A percentile compares a stretch with the other conserved stretches of the same genome.
These are phyloP conservation scores for Phrynocephalus guinanensis DNA, from an alignment of 2,797 vertebrate species.

Conservation along the genomic window DNA sequence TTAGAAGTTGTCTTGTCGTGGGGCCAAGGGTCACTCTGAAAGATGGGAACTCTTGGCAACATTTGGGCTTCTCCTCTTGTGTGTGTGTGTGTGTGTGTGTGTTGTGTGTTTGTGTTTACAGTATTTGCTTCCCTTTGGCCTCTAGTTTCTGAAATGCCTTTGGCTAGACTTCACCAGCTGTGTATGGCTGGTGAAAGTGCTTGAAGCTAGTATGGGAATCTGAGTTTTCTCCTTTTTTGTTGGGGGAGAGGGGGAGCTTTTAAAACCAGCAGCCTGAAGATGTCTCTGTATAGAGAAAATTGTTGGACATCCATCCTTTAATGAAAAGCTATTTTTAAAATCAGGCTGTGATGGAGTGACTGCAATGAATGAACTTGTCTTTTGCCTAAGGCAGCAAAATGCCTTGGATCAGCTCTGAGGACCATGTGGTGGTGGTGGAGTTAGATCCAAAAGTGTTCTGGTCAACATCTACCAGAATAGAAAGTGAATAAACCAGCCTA, in stretches of 20 bases:
- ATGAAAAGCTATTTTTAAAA: not conserved
- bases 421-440: no score
- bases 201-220: not conserved
- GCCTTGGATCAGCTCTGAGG: no score
- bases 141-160: not conserved
- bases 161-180: not conserved
- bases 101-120: not conserved
- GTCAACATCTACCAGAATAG: no score
- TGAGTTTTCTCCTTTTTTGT: not conserved
- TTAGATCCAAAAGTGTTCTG: no score
- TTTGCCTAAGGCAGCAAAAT: no score
- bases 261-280: not conserved
- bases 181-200: not conserved
- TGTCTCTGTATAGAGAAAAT: not conserved
- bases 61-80: not conserved
- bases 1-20: not conserved
- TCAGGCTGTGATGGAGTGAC: not conserved
- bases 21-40: not conserved
- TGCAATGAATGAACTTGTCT: no score
- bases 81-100: not conserved
- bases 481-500: no score
- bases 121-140: not conserved
- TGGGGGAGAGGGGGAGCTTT: not conserved
- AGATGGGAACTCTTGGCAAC: constrained; percentile 9
- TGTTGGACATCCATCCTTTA: no score